phyloP scores from a whole-genome alignment of 2,113 vertebrate genomes.

The Nibea albiflora region DNA sequence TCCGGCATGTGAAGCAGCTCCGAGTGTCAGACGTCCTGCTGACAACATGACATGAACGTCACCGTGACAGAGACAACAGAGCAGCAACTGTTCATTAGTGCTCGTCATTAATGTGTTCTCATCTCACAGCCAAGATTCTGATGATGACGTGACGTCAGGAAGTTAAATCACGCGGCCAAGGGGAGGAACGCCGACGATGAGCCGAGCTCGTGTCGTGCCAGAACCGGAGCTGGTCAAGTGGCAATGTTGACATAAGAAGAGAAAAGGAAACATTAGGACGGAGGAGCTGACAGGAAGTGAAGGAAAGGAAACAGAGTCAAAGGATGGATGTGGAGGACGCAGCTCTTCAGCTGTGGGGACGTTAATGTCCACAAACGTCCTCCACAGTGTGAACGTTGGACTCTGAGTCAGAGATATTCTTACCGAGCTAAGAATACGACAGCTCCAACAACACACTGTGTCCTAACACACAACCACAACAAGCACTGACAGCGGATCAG shows the following conservation, averaged over 20 bases:
- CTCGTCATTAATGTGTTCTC: too few relatives aligned
- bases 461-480: background rate
- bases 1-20: slow-evolving; percentile 53
- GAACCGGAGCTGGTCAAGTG: too few relatives aligned
- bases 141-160: too few relatives aligned
- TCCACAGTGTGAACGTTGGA: too few relatives aligned
- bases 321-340: background rate
- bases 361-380: background rate
- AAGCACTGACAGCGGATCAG: background rate
- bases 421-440: slow-evolving; percentile 45
- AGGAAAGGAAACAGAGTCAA: too few relatives aligned
- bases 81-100: too few relatives aligned
- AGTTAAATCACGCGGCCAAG: too few relatives aligned
- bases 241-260: background rate
- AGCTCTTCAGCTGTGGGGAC: background rate
- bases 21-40: slow-evolving; percentile 8
- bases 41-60: background rate
- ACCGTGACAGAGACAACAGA: too few relatives aligned
- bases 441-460: background rate
- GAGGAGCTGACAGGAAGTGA: too few relatives aligned
- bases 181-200: too few relatives aligned
- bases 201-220: too few relatives aligned
- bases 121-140: too few relatives aligned
- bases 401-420: slow-evolving; percentile 56
- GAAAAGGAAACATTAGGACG: background rate